Conservation (phyloP, 1,140 invertebrate species). For the Cotesia typhae region DNA sequence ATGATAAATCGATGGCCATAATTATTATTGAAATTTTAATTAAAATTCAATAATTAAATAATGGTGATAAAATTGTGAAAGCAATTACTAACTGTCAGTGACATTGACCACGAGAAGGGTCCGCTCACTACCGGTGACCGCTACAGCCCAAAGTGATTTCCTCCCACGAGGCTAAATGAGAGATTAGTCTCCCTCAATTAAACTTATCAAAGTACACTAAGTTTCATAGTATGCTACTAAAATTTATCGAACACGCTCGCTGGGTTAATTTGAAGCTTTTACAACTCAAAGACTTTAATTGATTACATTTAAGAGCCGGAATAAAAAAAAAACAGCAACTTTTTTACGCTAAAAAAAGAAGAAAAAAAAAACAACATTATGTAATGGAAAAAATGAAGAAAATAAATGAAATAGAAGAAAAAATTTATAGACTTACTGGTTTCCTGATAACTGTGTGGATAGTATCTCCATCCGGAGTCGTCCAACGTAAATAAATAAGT, state of each 20-base stretch:
- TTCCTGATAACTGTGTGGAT: constrained; percentile 55
- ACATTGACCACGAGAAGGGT: constrained; percentile 2
- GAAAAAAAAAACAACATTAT: too few relatives aligned
- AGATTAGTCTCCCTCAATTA: constrained; percentile 30
- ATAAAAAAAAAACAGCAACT: not conserved
- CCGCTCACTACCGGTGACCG: constrained; percentile 3
- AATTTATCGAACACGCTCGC: not conserved
- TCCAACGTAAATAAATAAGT: constrained; percentile 54
- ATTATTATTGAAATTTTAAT: constrained; percentile 1
- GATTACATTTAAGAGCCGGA: too few relatives aligned
- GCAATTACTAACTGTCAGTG: constrained; percentile 6
- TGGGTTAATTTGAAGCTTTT: constrained; percentile 2
- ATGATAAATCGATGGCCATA: too few relatives aligned
- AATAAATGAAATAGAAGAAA: not conserved
- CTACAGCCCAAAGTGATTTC: constrained; percentile 8
- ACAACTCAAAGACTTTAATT: not conserved
- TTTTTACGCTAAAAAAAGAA: too few relatives aligned
- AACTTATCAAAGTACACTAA: constrained; percentile 15
- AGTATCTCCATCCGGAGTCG: constrained; percentile 54
- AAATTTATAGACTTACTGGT: constrained; percentile 47
- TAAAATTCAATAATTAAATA: not conserved
- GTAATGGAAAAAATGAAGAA: too few relatives aligned
- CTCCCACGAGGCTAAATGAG: constrained; percentile 23
- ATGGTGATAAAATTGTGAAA: not conserved
- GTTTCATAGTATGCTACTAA: constrained; percentile 5